These are phyloP conservation scores for Archaeoteleia sp. DNA, from an alignment of 2,888 invertebrate genomes.

Conservation along the genomic window DNA sequence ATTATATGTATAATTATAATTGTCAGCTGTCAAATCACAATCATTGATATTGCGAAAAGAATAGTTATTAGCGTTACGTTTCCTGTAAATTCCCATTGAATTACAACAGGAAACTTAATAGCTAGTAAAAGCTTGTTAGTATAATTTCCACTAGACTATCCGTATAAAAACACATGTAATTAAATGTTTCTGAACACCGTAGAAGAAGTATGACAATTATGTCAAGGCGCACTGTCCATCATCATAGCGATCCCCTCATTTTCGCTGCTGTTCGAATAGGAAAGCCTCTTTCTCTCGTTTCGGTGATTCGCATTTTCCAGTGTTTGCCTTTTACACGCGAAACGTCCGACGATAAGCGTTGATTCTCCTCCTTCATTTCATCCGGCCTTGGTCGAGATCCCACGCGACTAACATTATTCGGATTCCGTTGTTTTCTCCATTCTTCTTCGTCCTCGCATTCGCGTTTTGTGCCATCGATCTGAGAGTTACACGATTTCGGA, in stretches of 20 bases:
- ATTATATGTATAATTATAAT: too few species aligned
- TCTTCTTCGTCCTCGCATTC: slow-evolving; percentile 30
- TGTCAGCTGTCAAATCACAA: too few species aligned
- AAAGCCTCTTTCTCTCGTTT: slow-evolving; percentile 28
- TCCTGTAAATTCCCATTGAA: too few species aligned
- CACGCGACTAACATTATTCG: slow-evolving; percentile 65
- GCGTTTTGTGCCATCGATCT: slow-evolving; percentile 41
- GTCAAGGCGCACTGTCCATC: neutral
- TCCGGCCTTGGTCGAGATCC: slow-evolving; percentile 65
- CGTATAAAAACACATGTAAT: too few species aligned
- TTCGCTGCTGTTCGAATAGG: slow-evolving; percentile 27
- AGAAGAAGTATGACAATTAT: too few species aligned
- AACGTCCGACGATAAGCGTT: slow-evolving; percentile 29
- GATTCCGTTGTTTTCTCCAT: slow-evolving; percentile 53
- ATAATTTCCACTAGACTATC: too few species aligned
- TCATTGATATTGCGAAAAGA: too few species aligned
- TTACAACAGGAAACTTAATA: too few species aligned
- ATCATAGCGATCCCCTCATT: neutral
- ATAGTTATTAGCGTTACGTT: too few species aligned
- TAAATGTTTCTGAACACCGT: too few species aligned
- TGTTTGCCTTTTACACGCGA: slow-evolving; percentile 30
- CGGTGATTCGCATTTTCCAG: slow-evolving; percentile 25
- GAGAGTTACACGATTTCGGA: slow-evolving; percentile 19
- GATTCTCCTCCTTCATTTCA: slow-evolving; percentile 28
- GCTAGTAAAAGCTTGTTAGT: too few species aligned